Percentiles rank a stretch among this genome's conserved stretches.
phyloP scores from a whole-genome alignment of 2,113 vertebrate genomes.

The Peucedramus taeniatus region DNA sequence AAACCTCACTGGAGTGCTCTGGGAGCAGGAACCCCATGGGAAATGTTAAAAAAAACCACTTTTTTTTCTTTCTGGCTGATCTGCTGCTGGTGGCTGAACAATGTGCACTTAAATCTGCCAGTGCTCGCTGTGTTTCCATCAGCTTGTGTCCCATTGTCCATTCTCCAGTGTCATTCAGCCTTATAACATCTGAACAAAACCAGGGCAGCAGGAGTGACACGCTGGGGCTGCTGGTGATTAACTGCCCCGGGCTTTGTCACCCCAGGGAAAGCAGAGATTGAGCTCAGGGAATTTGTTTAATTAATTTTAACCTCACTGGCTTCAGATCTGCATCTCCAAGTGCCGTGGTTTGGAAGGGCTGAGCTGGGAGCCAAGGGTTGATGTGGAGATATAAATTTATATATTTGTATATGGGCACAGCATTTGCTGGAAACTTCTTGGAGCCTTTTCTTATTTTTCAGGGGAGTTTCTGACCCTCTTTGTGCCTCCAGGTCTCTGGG shows the following conservation, averaged over 20 bases:
- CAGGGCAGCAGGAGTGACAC: slow-evolving; percentile 2
- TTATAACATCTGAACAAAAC: slow-evolving; percentile 53
- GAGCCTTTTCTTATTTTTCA: neutral
- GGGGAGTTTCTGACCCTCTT: neutral
- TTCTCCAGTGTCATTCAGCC: slow-evolving; percentile 55
- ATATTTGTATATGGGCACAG: neutral
- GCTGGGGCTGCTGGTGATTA: slow-evolving; percentile 22
- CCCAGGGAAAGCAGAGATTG: neutral
- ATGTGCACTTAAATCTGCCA: slow-evolving; percentile 60
- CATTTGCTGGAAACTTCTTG: neutral
- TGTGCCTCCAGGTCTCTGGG: neutral
- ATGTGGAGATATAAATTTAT: no score
- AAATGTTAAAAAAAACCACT: neutral
- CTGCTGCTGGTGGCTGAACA: slow-evolving; percentile 16
- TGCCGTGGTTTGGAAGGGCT: neutral
- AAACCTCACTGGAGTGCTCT: neutral
- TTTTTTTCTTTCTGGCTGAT: neutral
- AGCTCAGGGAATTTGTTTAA: slow-evolving; percentile 33
- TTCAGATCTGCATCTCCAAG: neutral
- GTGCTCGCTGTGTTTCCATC: slow-evolving; percentile 21
- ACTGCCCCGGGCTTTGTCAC: slow-evolving; percentile 5
- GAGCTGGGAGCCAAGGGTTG: neutral
- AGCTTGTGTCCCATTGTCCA: slow-evolving; percentile 58
- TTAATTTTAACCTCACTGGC: neutral
- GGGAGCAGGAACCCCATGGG: neutral